Conservation (phyloP, 2,888 invertebrate genomes). For the Stegophylla sp. region DNA sequence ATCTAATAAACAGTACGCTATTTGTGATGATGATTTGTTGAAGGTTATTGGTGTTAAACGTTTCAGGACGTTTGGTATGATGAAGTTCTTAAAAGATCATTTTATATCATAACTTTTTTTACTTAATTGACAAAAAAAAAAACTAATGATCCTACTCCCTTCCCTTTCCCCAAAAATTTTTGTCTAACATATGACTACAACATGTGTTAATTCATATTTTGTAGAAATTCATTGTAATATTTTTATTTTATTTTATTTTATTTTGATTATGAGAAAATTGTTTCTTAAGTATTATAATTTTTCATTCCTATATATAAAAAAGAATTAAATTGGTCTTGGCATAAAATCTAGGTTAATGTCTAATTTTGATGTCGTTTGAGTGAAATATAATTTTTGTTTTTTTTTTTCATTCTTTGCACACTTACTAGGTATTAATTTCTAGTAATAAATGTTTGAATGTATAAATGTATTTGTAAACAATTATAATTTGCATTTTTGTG, state of each 20-base stretch:
- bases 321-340: constrained; percentile 38
- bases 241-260: too few relatives aligned
- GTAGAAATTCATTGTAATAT: constrained; percentile 43
- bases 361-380: constrained; percentile 37
- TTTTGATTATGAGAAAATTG: constrained; percentile 24
- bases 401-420: constrained; percentile 47
- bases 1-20: constrained; percentile 92
- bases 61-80: constrained; percentile 95
- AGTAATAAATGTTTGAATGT: constrained; percentile 53
- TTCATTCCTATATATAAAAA: constrained; percentile 50
- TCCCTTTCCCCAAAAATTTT: constrained; percentile 14
- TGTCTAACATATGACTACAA: constrained; percentile 23
- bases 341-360: constrained; percentile 41
- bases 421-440: constrained; percentile 49
- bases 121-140: constrained; percentile 9
- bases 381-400: constrained; percentile 41
- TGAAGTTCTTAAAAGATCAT: constrained; percentile 93
- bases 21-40: constrained; percentile 87
- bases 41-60: constrained; percentile 89
- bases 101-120: constrained; percentile 66
- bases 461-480: constrained; percentile 56
- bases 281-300: constrained; percentile 56
- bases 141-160: constrained; percentile 4
- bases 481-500: constrained; percentile 41
- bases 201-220: constrained; percentile 34